A percentile compares a stretch with the other conserved stretches of the same genome.
These are phyloP conservation scores for Antitype chi DNA, from an alignment of 2,888 invertebrate genomes.

Conservation along the genomic window DNA sequence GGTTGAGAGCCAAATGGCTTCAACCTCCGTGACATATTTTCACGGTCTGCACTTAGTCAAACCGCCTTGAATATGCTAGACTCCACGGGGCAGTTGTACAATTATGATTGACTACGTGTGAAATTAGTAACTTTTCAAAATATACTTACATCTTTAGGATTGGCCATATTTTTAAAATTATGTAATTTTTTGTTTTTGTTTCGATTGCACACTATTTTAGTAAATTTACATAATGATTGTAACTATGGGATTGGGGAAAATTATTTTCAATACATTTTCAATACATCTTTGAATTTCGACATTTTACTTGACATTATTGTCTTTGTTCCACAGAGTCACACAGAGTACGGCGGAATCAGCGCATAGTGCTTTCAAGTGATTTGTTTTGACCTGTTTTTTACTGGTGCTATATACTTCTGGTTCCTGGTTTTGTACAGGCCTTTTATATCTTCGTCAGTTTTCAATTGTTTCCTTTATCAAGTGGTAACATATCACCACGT, in stretches of 20 bases:
- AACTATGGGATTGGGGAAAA: not conserved
- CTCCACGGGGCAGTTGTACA: not conserved
- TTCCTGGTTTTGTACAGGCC: not conserved
- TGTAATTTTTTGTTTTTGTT: not conserved
- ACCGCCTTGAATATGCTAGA: too few species aligned
- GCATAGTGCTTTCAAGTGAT: not conserved
- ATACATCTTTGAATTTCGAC: constrained; percentile 1
- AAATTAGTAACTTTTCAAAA: not conserved
- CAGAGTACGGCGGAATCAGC: not conserved
- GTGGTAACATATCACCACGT: not conserved
- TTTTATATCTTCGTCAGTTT: not conserved
- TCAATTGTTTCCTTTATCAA: not conserved
- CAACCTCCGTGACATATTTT: not conserved
- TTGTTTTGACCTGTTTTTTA: not conserved
- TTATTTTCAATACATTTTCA: not conserved
- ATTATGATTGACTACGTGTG: not conserved
- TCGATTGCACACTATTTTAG: not conserved
- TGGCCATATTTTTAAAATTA: constrained; percentile 23
- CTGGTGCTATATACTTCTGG: not conserved
- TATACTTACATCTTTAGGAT: constrained; percentile 53
- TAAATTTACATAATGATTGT: constrained; percentile 44
- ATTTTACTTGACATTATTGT: constrained; percentile 22
- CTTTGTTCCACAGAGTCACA: constrained; percentile 3
- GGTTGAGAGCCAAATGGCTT: not conserved
- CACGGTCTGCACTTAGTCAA: not conserved